Conservation (phyloP, 2,797 vertebrate genomes). For the Hydrocynus forskahlii region DNA sequence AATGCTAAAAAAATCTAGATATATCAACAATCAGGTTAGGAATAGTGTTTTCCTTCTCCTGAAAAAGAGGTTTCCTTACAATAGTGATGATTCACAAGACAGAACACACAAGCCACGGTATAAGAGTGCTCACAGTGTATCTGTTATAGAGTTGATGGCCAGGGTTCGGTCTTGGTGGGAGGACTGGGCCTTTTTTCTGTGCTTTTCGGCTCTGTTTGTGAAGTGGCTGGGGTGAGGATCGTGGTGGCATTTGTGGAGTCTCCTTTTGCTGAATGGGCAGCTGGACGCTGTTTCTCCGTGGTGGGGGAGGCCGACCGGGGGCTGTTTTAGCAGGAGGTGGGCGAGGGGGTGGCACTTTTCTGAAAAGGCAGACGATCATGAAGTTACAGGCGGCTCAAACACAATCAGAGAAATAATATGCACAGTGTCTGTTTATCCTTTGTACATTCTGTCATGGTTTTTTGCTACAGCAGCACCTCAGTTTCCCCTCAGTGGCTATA, state of each 20-base stretch:
- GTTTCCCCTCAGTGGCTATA: too few relatives aligned
- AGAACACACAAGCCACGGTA: too few relatives aligned
- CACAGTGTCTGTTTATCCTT: too few relatives aligned
- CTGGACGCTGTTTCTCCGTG: conserved; percentile 71
- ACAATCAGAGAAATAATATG: neutral
- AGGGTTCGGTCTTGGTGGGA: conserved; percentile 92
- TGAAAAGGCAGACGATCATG: conserved; percentile 57
- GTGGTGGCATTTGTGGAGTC: conserved; percentile 19
- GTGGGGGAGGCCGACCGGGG: conserved; percentile 88
- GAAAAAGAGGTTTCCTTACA: too few relatives aligned
- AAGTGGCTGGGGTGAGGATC: conserved; percentile 52
- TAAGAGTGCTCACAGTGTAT: conserved; percentile 83
- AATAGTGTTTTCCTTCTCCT: too few relatives aligned
- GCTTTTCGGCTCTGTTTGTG: conserved; percentile 33
- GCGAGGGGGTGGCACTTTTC: conserved; percentile 80
- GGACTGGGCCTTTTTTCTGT: conserved; percentile 77
- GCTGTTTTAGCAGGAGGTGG: conserved; percentile 80
- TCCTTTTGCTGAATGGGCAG: conserved; percentile 61
- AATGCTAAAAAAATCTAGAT: too few relatives aligned
- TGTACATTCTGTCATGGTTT: too few relatives aligned
- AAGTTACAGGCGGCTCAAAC: neutral
- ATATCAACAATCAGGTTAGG: too few relatives aligned
- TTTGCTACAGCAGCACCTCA: too few relatives aligned
- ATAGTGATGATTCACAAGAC: too few relatives aligned
- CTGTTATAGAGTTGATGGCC: conserved; percentile 95